Evolutionary conservation across 2,113 vertebrate genomes (phyloP).

Genomic region (Chaetodon auriga): DNA sequence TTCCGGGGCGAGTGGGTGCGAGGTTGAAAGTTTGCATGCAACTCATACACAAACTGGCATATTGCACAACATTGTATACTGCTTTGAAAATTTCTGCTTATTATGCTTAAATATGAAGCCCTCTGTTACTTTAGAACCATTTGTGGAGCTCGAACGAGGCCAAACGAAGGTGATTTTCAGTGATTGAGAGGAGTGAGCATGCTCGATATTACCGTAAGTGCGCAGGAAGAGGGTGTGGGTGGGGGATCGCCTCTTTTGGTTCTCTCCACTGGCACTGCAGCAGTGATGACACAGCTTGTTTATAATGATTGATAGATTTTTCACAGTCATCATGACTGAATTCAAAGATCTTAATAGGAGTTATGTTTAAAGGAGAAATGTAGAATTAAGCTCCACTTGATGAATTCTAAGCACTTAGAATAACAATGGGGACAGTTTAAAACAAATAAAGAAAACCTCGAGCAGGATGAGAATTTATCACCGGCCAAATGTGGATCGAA

Average conservation of each 20-base stretch:
- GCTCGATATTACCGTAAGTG: constrained; percentile 86
- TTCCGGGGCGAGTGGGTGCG: constrained; percentile 48
- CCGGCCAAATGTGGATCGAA: not conserved
- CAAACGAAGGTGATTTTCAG: constrained; percentile 28
- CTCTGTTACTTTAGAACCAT: not conserved
- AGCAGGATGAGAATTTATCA: not conserved
- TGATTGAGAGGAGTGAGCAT: constrained; percentile 75
- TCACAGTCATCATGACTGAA: not conserved
- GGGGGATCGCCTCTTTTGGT: constrained; percentile 83
- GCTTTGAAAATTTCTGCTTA: not conserved
- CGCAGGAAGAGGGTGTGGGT: constrained; percentile 87
- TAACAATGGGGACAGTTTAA: not conserved
- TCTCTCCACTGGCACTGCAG: constrained; percentile 58
- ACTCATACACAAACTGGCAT: not conserved
- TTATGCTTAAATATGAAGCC: not conserved
- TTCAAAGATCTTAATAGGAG: not conserved
- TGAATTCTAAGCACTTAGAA: not conserved
- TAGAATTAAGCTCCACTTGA: not conserved
- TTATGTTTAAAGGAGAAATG: not conserved
- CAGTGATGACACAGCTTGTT: constrained; percentile 59
- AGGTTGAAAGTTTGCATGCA: constrained; percentile 41
- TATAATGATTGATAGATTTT: not conserved
- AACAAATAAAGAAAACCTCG: not conserved
- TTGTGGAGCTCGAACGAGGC: not conserved
- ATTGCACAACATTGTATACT: not conserved